phyloP scores from a whole-genome alignment of 1,140 invertebrate genomes.

The Ladona fulva region DNA sequence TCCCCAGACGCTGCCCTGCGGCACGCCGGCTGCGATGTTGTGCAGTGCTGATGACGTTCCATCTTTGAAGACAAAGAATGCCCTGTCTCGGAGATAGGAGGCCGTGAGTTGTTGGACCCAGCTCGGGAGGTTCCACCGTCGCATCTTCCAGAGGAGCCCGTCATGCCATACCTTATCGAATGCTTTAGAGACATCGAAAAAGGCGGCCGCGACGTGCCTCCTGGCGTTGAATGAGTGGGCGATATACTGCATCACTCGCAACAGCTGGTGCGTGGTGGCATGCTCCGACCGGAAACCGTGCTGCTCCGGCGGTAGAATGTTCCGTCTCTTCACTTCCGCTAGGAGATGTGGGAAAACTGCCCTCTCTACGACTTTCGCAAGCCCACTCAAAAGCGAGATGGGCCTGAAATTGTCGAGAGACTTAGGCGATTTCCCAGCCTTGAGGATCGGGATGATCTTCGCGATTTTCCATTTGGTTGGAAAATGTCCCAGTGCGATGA shows the following conservation, averaged over 20 bases:
- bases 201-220: neutral
- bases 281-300: neutral
- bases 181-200: neutral
- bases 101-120: no score
- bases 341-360: neutral
- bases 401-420: neutral
- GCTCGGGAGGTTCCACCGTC: no score
- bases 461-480: neutral
- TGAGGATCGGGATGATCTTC: neutral
- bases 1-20: no score
- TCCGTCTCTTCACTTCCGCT: neutral
- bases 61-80: no score
- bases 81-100: no score
- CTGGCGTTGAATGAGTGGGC: neutral
- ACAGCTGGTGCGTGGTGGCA: neutral
- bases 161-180: no score
- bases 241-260: neutral
- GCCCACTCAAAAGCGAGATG: no score
- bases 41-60: no score
- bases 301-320: neutral
- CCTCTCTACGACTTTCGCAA: neutral
- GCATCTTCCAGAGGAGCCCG: no score
- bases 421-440: neutral
- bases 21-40: no score
- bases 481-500: no score